Evolutionary conservation across 1,140 invertebrate genomes (phyloP).

Genomic region (Aphis craccivora): DNA sequence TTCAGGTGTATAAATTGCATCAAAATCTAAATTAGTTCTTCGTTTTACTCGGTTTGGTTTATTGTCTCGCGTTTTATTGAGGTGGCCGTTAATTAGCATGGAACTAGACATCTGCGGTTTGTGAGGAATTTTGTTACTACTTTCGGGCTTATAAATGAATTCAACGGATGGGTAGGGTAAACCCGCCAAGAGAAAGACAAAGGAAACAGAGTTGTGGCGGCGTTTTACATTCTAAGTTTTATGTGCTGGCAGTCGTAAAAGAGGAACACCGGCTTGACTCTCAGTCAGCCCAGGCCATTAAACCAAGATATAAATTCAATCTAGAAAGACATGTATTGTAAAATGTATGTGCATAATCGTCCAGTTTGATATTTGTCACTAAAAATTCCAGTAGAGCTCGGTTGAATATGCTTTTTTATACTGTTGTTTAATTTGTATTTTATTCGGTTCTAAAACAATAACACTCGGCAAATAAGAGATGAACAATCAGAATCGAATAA

Average conservation of each 20-base stretch:
- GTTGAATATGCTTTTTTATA: background rate
- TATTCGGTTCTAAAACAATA: background rate
- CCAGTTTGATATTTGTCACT: background rate
- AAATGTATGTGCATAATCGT: constrained; percentile 18
- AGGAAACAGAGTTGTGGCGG: background rate
- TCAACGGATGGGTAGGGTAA: background rate
- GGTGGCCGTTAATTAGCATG: constrained; percentile 32
- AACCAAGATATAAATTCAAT: constrained; percentile 52
- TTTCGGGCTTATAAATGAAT: constrained; percentile 8
- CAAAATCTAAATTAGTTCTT: constrained; percentile 2
- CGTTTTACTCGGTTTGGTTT: background rate
- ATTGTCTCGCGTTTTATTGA: constrained; percentile 23
- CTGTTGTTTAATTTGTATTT: background rate
- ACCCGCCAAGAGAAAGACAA: background rate
- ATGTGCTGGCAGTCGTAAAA: constrained; percentile 47
- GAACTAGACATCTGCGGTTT: background rate
- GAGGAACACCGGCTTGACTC: constrained; percentile 27
- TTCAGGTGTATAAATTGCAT: background rate
- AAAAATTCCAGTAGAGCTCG: background rate
- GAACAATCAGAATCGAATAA: background rate
- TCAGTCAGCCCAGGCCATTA: constrained; percentile 19
- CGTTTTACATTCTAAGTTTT: constrained; percentile 44
- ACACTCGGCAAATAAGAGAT: background rate
- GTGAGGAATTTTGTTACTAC: background rate
- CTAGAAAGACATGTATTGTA: background rate